These are phyloP conservation scores for Ceuthmochares aereus DNA, from an alignment of 2,113 vertebrate genomes.

Conservation along the genomic window DNA sequence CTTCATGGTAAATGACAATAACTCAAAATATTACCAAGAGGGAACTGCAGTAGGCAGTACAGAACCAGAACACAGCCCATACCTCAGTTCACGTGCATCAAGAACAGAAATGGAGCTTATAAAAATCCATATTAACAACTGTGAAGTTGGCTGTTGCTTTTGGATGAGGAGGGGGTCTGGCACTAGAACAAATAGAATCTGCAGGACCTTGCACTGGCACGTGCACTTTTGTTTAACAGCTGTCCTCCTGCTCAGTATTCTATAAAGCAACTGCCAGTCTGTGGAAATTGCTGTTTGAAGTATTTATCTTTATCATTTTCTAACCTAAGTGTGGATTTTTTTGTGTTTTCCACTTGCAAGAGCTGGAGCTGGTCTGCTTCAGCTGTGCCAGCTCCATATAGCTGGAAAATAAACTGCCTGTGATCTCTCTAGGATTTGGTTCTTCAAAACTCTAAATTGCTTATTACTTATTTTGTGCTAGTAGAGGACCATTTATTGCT, in stretches of 20 bases:
- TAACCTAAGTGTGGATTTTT: background rate
- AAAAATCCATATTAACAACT: background rate
- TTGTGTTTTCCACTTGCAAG: background rate
- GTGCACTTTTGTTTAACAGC: background rate
- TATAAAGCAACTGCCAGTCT: background rate
- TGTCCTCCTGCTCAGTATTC: background rate
- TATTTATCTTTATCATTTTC: slow-evolving; percentile 26
- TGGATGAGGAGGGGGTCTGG: background rate
- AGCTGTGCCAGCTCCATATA: background rate
- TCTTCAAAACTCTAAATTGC: background rate
- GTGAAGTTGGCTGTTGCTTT: background rate
- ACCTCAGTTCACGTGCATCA: background rate
- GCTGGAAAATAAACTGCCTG: background rate
- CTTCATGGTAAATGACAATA: background rate
- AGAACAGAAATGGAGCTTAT: background rate
- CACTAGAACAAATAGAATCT: background rate
- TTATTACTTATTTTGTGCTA: background rate
- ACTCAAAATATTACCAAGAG: background rate
- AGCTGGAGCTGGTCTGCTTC: background rate
- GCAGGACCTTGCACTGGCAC: background rate
- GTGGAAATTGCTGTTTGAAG: background rate
- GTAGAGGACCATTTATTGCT: background rate
- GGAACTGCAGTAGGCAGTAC: background rate
- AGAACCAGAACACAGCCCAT: background rate
- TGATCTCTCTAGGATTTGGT: background rate